These are phyloP conservation scores for Perodicticus potto DNA, from an alignment of 2,797 vertebrate species.

Conservation along the genomic window DNA sequence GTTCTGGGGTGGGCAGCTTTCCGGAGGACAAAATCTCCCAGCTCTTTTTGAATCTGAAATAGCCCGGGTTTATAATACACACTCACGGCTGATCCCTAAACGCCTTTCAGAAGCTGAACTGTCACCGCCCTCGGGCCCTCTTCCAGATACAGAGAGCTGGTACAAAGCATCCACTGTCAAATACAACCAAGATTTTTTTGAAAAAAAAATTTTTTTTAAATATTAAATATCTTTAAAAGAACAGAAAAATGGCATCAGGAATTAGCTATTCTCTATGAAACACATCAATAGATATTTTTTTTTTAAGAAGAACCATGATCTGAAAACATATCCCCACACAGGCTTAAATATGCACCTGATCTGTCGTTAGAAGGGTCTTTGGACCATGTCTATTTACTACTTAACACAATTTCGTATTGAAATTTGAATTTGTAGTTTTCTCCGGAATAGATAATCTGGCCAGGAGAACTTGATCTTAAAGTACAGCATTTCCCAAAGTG, in stretches of 20 bases:
- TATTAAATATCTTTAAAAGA: neutral
- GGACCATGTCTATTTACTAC: neutral
- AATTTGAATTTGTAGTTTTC: neutral
- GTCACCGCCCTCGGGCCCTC: rapidly evolving
- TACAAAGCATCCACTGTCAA: too few species aligned
- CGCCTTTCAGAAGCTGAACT: too few species aligned
- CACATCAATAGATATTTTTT: neutral
- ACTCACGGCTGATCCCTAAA: neutral
- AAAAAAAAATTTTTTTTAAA: neutral
- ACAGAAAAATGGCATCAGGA: neutral
- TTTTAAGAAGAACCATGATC: neutral
- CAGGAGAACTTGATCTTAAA: neutral
- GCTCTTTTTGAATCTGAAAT: neutral
- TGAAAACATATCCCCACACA: neutral
- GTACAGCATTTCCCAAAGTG: neutral
- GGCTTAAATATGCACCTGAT: neutral
- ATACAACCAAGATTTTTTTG: neutral
- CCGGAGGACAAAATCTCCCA: neutral
- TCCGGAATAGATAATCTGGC: neutral
- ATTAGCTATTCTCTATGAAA: neutral
- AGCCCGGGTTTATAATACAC: too few species aligned
- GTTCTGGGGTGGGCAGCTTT: too few species aligned
- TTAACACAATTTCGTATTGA: neutral
- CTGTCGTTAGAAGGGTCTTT: neutral
- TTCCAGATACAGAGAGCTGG: neutral